phyloP scores from a whole-genome alignment of 1,140 invertebrate genomes.

The Tetragnatha versicolor region DNA sequence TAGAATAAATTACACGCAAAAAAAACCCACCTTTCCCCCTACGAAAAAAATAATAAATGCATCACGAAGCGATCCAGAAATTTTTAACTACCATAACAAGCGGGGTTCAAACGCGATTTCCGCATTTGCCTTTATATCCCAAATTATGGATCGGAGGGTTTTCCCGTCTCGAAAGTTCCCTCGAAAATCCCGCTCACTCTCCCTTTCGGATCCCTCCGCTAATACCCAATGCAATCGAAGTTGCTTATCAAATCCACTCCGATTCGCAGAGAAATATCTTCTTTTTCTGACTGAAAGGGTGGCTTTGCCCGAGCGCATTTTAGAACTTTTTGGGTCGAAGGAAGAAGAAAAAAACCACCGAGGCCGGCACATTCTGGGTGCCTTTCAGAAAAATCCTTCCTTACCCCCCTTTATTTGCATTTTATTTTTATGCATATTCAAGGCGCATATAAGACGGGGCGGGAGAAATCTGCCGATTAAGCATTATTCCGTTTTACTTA shows the following conservation, averaged over 20 bases:
- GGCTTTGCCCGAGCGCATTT: neutral
- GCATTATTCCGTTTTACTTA: constrained; percentile 4
- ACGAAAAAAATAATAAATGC: neutral
- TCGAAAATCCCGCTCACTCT: neutral
- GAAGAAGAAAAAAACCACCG: too few relatives aligned
- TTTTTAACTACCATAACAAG: constrained; percentile 15
- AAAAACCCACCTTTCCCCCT: neutral
- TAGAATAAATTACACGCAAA: too few relatives aligned
- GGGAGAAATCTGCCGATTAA: constrained; percentile 3
- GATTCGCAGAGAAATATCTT: neutral
- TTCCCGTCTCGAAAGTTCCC: constrained; percentile 1
- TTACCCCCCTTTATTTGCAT: neutral
- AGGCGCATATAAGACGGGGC: neutral
- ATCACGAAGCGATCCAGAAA: neutral
- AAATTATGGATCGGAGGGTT: neutral
- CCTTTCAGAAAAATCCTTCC: neutral
- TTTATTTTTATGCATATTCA: neutral
- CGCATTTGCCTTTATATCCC: neutral
- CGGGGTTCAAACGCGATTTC: neutral
- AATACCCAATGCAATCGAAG: neutral
- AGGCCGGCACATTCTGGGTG: too few relatives aligned
- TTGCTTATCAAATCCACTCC: neutral
- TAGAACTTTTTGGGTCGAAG: too few relatives aligned
- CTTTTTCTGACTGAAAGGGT: neutral
- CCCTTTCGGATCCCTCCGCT: neutral